These are phyloP conservation scores for Megalonaias nervosa DNA, from an alignment of 1,140 invertebrate genomes.

Conservation along the genomic window DNA sequence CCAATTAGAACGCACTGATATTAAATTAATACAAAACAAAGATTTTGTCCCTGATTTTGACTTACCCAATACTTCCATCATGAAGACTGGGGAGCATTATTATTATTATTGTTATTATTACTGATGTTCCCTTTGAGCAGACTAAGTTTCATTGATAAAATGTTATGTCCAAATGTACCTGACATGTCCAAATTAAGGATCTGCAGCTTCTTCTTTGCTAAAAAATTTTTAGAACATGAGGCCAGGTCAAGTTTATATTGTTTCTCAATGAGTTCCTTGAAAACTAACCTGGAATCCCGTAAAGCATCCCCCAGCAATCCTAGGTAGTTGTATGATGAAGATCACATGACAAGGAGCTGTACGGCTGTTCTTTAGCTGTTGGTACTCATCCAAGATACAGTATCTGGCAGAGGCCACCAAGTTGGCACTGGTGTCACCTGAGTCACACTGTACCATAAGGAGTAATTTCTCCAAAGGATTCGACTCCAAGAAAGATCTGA, in stretches of 20 bases:
- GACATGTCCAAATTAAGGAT: no score
- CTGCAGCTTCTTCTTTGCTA: no score
- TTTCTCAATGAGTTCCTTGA: background rate
- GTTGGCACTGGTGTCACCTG: conserved; percentile 46
- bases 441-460: conserved; percentile 57
- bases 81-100: no score
- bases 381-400: conserved; percentile 36
- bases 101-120: no score
- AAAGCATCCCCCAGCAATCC: conserved; percentile 51
- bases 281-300: conserved; percentile 56
- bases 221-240: no score
- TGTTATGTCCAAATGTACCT: no score
- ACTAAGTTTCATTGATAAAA: no score
- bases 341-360: conserved; percentile 38
- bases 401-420: conserved; percentile 57
- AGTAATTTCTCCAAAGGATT: background rate
- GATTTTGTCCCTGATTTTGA: no score
- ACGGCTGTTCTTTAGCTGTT: conserved; percentile 36
- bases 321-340: conserved; percentile 58
- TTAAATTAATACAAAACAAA: no score
- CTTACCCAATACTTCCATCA: no score
- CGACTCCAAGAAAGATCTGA: background rate
- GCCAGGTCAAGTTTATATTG: background rate
- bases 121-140: no score
- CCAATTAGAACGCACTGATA: no score